phyloP scores from a whole-genome alignment of 2,888 invertebrate species.

The Crocallis elinguaria region DNA sequence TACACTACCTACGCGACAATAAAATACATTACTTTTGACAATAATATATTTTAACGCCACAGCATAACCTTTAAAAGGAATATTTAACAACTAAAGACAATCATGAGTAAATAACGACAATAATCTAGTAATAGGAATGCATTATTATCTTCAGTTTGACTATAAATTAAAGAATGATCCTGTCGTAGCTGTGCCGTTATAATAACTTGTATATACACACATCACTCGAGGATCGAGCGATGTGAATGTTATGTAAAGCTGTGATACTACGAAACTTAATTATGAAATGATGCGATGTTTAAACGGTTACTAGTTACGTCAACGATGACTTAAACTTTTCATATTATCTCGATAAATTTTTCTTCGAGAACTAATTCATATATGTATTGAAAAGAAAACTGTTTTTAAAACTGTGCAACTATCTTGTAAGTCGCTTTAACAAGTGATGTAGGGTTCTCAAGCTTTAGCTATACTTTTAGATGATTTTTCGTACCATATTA shows the following conservation, averaged over 20 bases:
- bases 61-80: not conserved
- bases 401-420: constrained; percentile 42
- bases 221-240: constrained; percentile 66
- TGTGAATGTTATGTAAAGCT: constrained; percentile 65
- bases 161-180: not conserved
- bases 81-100: not conserved
- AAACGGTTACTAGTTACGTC: constrained; percentile 51
- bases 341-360: constrained; percentile 62
- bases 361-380: constrained; percentile 55
- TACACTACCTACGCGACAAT: no score
- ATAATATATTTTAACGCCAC: no score
- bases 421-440: constrained; percentile 57
- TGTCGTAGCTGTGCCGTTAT: constrained; percentile 45
- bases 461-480: constrained; percentile 73
- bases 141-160: not conserved
- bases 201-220: constrained; percentile 64
- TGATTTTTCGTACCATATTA: constrained; percentile 53
- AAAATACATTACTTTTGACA: not conserved
- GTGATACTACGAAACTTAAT: constrained; percentile 67
- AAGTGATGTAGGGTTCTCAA: constrained; percentile 64
- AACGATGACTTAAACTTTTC: constrained; percentile 49
- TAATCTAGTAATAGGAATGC: constrained; percentile 8
- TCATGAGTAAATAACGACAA: constrained; percentile 18
- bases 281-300: constrained; percentile 53
- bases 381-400: constrained; percentile 34